These are phyloP conservation scores for Silurus lanzhouensis DNA, from an alignment of 2,797 vertebrate species.

Conservation along the genomic window DNA sequence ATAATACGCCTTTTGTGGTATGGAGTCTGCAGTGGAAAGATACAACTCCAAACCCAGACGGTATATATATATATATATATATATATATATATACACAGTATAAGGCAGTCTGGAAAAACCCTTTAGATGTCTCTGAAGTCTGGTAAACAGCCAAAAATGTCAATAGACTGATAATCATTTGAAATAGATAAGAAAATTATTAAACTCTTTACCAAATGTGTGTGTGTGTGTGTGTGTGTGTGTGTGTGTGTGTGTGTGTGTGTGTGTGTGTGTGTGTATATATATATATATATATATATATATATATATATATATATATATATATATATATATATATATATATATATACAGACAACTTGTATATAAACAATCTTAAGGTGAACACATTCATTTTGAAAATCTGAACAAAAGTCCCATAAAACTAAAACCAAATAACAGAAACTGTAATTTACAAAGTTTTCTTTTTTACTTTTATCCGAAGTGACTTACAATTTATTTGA, in stretches of 20 bases:
- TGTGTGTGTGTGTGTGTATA: too few relatives aligned
- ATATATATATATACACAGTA: background rate
- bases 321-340: too few relatives aligned
- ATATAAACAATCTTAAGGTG: background rate
- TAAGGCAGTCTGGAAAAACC: background rate
- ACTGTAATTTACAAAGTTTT: background rate
- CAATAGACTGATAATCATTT: background rate
- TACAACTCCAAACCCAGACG: background rate
- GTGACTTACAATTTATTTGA: background rate
- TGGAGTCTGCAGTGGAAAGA: background rate
- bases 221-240: too few relatives aligned
- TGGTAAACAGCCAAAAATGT: background rate
- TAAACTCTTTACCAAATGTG: too few relatives aligned
- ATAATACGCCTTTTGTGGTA: constrained; percentile 9
- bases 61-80: background rate
- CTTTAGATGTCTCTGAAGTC: background rate
- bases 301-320: too few relatives aligned
- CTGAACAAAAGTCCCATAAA: background rate
- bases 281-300: too few relatives aligned
- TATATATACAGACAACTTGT: too few relatives aligned
- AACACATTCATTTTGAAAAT: background rate
- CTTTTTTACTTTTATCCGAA: background rate
- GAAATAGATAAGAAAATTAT: too few relatives aligned
- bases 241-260: too few relatives aligned
- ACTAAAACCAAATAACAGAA: background rate